Evolutionary conservation across 2,888 invertebrate genomes (phyloP), one percentile per base, ranked within the genome.

Genomic region (Tenthredo mesomela): DNA sequence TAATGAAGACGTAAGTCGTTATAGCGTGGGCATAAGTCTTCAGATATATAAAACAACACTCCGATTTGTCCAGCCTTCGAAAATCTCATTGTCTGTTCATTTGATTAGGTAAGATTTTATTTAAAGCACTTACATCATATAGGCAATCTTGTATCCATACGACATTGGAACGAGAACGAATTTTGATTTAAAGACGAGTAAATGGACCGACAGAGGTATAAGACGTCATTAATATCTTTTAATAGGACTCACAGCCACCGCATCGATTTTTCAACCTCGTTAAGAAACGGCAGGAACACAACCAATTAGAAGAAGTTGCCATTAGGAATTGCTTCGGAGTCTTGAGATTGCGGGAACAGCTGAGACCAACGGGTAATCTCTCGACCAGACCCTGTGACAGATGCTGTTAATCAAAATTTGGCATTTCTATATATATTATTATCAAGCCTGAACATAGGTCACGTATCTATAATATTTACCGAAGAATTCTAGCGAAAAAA

Each of bases 211-310:
- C 43, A 9, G 18, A 21, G 21, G 40, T 25, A 73, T 43, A 73
- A 67, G 67, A 40, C n/a, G 67, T 40, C 67, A 43, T 82, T 82
- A 82, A 82, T 82, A 82, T 82, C 82, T 40, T 82, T 82, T 67
- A 82, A 67, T 67, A 67, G 40, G 25, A 6, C 82, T 82, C 43
- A 21, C 61, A 65, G 25, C 82, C 6, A 65, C 21, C 2, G 15
- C 15, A 3, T 43, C 43, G 43, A 82, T 82, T 82, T 82, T 54
- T 82, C 70, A 43, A 21, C 43, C 43, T 73, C 73, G 21, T 43
- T 29, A 43, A 73, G 21, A 73, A 43, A 43, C 73, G n/a, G 43
- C 43, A 12, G 43, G 43, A 73, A 40, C 73, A 73, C 21, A 21
- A 43, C 73, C 73, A 73, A 73, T 73, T 73, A 73, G 73, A 73